Conservation (phyloP, 2,888 invertebrate genomes). For the Hydriomena furcata region DNA sequence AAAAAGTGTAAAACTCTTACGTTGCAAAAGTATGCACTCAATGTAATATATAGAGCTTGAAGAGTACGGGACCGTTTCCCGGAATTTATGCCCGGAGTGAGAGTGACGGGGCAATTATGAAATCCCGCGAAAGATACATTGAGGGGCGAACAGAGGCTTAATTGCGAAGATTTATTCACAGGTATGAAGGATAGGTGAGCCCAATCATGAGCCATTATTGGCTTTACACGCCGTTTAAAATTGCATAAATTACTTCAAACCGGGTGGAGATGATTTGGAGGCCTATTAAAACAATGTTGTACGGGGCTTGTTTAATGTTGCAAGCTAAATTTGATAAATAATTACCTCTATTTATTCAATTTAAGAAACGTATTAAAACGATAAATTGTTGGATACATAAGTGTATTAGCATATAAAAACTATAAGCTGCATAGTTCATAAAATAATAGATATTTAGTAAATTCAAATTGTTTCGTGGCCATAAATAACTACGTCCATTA, state of each 20-base stretch:
- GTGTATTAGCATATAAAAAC: too few relatives aligned
- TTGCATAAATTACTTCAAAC: conserved; percentile 14
- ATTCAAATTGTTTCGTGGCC: background rate
- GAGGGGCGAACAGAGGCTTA: conserved; percentile 42
- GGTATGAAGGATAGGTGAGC: conserved; percentile 22
- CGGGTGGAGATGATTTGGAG: background rate
- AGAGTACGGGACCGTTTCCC: conserved; percentile 31
- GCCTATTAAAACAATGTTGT: conserved; percentile 20
- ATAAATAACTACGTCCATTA: background rate
- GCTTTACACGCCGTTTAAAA: conserved; percentile 14
- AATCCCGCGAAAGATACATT: conserved; percentile 47
- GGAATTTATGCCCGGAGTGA: conserved; percentile 39
- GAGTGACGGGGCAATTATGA: conserved; percentile 48
- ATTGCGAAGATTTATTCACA: conserved; percentile 38
- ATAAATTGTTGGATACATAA: too few relatives aligned
- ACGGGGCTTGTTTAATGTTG: background rate
- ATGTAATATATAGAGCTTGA: conserved; percentile 27
- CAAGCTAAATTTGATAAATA: conserved; percentile 3
- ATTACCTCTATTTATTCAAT: background rate
- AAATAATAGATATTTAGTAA: background rate
- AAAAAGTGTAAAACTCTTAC: conserved; percentile 1
- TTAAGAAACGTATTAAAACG: background rate
- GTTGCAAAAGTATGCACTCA: conserved; percentile 27
- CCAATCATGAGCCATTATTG: conserved; percentile 19
- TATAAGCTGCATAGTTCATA: too few relatives aligned